phyloP scores from a whole-genome alignment of 2,113 vertebrate species.

The Carassius auratus region DNA sequence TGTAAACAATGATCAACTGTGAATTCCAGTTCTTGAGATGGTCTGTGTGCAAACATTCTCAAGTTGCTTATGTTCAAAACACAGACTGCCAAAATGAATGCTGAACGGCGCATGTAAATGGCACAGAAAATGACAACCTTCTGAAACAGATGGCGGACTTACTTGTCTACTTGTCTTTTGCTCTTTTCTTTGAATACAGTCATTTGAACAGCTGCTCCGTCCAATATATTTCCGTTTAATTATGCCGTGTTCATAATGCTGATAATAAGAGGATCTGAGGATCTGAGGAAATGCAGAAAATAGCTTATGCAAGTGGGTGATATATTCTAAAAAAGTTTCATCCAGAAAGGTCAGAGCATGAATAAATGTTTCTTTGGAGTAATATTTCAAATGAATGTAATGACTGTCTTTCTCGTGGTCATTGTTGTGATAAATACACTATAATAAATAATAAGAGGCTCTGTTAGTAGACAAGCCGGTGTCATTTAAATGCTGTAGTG shows the following conservation, averaged over 20 bases:
- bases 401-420: neutral
- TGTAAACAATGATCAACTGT: neutral
- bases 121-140: conserved; percentile 12
- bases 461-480: neutral
- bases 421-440: neutral
- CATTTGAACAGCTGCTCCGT: conserved; percentile 36
- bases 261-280: conserved; percentile 18
- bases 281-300: conserved; percentile 10
- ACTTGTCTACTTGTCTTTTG: conserved; percentile 29
- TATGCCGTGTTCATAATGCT: conserved; percentile 11
- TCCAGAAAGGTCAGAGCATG: conserved; percentile 27
- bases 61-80: conserved; percentile 12
- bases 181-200: conserved; percentile 12
- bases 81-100: conserved; percentile 27
- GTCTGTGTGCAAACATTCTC: neutral
- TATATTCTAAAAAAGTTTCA: conserved; percentile 26
- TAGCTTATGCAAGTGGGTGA: conserved; percentile 25
- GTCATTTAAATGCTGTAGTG: conserved; percentile 22
- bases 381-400: conserved; percentile 31
- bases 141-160: conserved; percentile 45
- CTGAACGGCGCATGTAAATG: conserved; percentile 25
- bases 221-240: conserved; percentile 42
- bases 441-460: neutral
- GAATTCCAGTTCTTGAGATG: neutral
- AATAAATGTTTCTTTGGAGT: conserved; percentile 28